Percentiles rank a stretch among this genome's conserved stretches.
Conservation (phyloP, 1,140 invertebrate species). For the Medauroidea extradentata region DNA sequence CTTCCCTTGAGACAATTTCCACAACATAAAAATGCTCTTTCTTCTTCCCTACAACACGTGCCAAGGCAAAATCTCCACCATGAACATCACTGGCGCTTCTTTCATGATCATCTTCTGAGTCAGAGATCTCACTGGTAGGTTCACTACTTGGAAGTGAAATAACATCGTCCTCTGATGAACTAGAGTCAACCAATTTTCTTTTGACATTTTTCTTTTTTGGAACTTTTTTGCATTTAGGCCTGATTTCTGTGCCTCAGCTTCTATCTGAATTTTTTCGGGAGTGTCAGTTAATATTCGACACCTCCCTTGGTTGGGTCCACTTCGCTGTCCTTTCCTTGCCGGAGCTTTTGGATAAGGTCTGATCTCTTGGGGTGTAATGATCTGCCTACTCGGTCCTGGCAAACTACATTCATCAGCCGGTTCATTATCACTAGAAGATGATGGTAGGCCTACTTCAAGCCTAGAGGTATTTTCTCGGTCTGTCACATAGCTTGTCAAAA, state of each 20-base stretch:
- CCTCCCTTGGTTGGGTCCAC: background rate
- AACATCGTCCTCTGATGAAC: too few relatives aligned
- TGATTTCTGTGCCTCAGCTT: background rate
- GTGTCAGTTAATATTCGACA: conserved; percentile 2
- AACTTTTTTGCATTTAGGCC: background rate
- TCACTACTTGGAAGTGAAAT: too few relatives aligned
- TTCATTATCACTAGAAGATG: too few relatives aligned
- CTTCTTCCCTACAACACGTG: background rate
- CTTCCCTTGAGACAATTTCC: too few relatives aligned
- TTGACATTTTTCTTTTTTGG: too few relatives aligned
- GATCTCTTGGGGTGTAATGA: background rate
- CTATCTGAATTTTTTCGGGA: background rate
- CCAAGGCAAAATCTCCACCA: too few relatives aligned
- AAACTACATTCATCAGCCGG: background rate
- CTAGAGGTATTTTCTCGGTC: conserved; percentile 27
- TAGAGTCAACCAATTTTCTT: too few relatives aligned
- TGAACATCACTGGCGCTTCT: too few relatives aligned
- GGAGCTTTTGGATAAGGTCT: background rate
- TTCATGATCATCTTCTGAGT: background rate
- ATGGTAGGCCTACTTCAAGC: conserved; percentile 1
- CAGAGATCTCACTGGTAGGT: too few relatives aligned
- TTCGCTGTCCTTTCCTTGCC: background rate
- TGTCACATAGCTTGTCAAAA: conserved; percentile 33
- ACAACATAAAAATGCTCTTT: too few relatives aligned
- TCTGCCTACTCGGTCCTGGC: background rate